phyloP scores from a whole-genome alignment of 2,888 invertebrate genomes.

The Parapristionchus giblindavisi region DNA sequence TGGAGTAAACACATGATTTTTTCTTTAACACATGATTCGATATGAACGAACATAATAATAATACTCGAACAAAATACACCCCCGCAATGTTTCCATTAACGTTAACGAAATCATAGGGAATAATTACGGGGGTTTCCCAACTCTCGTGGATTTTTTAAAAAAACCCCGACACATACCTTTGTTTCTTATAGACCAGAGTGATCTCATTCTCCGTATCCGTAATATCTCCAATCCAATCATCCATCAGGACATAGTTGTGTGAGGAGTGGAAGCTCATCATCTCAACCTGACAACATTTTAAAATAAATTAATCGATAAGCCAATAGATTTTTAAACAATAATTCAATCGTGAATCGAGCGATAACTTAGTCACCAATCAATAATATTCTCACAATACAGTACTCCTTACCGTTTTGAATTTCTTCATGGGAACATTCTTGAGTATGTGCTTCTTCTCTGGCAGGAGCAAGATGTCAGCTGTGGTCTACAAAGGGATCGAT shows the following conservation, averaged over 20 bases:
- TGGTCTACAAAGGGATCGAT: background rate
- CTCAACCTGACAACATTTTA: constrained; percentile 10
- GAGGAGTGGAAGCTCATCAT: constrained; percentile 38
- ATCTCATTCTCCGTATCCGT: constrained; percentile 29
- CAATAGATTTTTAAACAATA: background rate
- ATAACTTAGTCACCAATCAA: background rate
- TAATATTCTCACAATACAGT: background rate
- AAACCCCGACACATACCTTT: constrained; percentile 7
- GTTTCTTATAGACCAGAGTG: constrained; percentile 23
- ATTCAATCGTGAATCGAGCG: background rate
- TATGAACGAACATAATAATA: too few relatives aligned
- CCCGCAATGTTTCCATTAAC: too few relatives aligned
- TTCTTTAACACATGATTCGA: too few relatives aligned
- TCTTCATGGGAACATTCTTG: constrained; percentile 25
- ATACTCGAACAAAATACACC: too few relatives aligned
- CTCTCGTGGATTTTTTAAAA: background rate
- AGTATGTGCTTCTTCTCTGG: constrained; percentile 21
- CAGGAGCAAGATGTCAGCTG: constrained; percentile 27
- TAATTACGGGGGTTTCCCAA: too few relatives aligned
- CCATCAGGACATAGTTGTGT: constrained; percentile 34
- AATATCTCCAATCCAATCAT: constrained; percentile 38
- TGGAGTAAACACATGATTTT: too few relatives aligned
- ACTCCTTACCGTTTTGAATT: constrained; percentile 20
- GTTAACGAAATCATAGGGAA: too few relatives aligned
- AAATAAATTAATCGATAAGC: background rate